phyloP scores from a whole-genome alignment of 2,888 invertebrate genomes.

The Stenurella melanura region DNA sequence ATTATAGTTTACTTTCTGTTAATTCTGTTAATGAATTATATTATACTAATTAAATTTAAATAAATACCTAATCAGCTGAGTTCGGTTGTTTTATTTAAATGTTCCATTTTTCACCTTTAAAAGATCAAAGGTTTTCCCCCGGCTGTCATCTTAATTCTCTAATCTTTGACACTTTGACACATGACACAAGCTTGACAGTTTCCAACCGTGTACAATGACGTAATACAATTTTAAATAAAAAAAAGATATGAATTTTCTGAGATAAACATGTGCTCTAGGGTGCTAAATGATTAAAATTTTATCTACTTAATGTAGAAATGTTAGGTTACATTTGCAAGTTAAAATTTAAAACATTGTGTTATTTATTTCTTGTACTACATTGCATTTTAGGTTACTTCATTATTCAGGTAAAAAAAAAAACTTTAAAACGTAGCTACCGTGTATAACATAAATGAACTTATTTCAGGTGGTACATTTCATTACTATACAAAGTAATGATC shows the following conservation, averaged over 20 bases:
- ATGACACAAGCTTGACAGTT: no score
- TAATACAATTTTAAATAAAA: no score
- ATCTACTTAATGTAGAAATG: constrained; percentile 36
- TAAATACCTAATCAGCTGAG: no score
- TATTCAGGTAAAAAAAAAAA: constrained; percentile 21
- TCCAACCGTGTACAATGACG: constrained; percentile 4
- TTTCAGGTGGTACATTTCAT: constrained; percentile 37
- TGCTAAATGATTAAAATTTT: not conserved
- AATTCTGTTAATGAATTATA: no score
- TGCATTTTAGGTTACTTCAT: constrained; percentile 17
- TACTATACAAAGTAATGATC: not conserved
- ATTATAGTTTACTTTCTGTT: no score
- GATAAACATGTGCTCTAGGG: constrained; percentile 17
- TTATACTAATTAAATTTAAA: no score
- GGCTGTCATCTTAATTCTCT: no score
- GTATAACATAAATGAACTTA: not conserved
- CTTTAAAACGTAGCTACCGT: not conserved
- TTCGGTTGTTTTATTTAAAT: no score
- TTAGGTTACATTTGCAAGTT: constrained; percentile 47
- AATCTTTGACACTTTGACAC: no score
- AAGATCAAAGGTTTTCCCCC: no score
- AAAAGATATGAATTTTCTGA: not conserved
- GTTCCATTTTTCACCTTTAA: no score
- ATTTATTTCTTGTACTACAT: not conserved
- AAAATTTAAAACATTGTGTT: constrained; percentile 40